Evolutionary conservation across 2,113 vertebrate genomes (phyloP).

Genomic region (Grallaria varia): DNA sequence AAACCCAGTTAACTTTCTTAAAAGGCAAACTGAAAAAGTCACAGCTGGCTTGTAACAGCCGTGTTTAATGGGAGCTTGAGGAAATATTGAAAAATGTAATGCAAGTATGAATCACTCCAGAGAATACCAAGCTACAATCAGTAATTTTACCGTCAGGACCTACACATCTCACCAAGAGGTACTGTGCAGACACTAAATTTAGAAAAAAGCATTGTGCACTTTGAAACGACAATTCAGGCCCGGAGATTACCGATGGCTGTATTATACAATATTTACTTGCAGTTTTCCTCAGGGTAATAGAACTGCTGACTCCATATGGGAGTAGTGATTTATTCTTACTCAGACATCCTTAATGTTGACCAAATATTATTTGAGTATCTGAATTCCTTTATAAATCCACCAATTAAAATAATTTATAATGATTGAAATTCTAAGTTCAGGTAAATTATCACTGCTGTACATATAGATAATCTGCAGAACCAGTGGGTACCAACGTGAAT

Average conservation of each 20-base stretch:
- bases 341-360: neutral
- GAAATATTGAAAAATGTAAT: slow-evolving; percentile 4
- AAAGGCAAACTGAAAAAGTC: neutral
- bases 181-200: neutral
- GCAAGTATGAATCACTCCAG: neutral
- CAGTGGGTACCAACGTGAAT: neutral
- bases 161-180: neutral
- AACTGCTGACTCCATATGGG: neutral
- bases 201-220: neutral
- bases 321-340: slow-evolving; percentile 15
- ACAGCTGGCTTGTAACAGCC: neutral
- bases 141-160: slow-evolving; percentile 2
- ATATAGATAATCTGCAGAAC: neutral
- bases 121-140: neutral
- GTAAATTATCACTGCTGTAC: neutral
- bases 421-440: neutral
- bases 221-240: neutral
- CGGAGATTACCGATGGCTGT: neutral
- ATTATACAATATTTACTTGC: neutral
- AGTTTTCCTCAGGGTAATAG: neutral
- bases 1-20: neutral
- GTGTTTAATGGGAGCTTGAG: neutral
- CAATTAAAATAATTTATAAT: slow-evolving; percentile 14
- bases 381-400: neutral
- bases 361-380: slow-evolving; percentile 13